Conservation (phyloP, 2,888 invertebrate species). For the Cheilosia grossa region DNA sequence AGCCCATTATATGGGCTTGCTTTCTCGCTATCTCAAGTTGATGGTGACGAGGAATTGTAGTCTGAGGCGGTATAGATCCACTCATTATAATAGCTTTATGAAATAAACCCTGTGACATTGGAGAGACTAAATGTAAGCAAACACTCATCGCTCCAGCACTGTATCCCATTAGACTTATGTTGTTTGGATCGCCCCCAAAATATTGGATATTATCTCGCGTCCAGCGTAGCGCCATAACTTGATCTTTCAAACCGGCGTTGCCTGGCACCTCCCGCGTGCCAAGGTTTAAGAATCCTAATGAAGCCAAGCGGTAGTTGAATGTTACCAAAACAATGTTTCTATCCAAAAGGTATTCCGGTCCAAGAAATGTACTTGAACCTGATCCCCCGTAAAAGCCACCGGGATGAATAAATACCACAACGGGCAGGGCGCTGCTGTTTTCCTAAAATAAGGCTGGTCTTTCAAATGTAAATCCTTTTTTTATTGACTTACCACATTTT, state of each 20-base stretch:
- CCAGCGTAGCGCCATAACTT: constrained; percentile 85
- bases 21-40: constrained; percentile 84
- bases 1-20: constrained; percentile 84
- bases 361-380: constrained; percentile 79
- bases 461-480: not conserved
- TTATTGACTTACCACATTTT: constrained; percentile 75
- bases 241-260: constrained; percentile 86
- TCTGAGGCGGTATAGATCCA: constrained; percentile 80
- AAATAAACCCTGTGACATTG: constrained; percentile 83
- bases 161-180: constrained; percentile 84
- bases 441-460: constrained; percentile 44
- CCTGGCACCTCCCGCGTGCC: constrained; percentile 84
- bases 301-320: constrained; percentile 86
- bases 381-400: constrained; percentile 86
- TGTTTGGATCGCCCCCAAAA: constrained; percentile 85
- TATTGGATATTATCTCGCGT: constrained; percentile 84
- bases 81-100: constrained; percentile 85
- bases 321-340: constrained; percentile 86
- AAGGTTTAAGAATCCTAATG: constrained; percentile 84
- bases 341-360: constrained; percentile 86
- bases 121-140: constrained; percentile 80
- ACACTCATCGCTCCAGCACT: constrained; percentile 79
- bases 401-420: constrained; percentile 86
- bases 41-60: constrained; percentile 79
- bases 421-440: constrained; percentile 81